Percentiles rank a stretch among this genome's conserved stretches.
Evolutionary conservation across 2,113 vertebrate genomes (phyloP).

Genomic region (Tor tambroides): DNA sequence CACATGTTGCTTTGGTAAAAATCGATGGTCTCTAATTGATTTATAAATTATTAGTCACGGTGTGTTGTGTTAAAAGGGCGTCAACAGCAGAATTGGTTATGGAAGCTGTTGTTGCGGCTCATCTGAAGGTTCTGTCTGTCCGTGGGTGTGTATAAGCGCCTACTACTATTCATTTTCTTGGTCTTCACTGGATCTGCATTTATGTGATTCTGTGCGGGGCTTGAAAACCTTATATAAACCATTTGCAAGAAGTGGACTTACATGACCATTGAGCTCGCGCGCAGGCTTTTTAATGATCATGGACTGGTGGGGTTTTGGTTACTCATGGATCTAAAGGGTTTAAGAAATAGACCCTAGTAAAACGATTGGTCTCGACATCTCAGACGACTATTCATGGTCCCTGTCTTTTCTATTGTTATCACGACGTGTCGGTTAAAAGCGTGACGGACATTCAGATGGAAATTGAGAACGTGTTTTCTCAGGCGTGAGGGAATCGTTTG

Average conservation of each 20-base stretch:
- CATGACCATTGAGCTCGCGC: slow-evolving; percentile 32
- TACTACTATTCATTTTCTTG: background rate
- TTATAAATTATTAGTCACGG: slow-evolving; percentile 73
- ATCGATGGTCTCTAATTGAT: slow-evolving; percentile 68
- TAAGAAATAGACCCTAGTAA: slow-evolving; percentile 49
- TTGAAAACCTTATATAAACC: background rate
- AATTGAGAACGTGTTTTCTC: slow-evolving; percentile 57
- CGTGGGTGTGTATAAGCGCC: slow-evolving; percentile 11
- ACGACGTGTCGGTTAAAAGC: slow-evolving; percentile 33
- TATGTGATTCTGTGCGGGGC: background rate
- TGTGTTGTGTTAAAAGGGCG: slow-evolving; percentile 63
- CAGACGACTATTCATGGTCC: slow-evolving; percentile 40
- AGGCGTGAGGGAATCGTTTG: slow-evolving; percentile 65
- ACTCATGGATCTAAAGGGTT: slow-evolving; percentile 25
- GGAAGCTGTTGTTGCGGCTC: slow-evolving; percentile 55
- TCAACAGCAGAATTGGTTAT: slow-evolving; percentile 56
- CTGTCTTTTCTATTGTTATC: slow-evolving; percentile 42
- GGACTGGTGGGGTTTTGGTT: slow-evolving; percentile 13
- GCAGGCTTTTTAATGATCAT: background rate
- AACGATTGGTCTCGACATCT: slow-evolving; percentile 57
- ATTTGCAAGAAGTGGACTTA: background rate
- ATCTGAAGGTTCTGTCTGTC: slow-evolving; percentile 42
- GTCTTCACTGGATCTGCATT: background rate
- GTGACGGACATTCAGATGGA: slow-evolving; percentile 62
- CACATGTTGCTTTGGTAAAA: slow-evolving; percentile 49